Conservation (phyloP, 2,113 vertebrate genomes). For the Hemiscyllium ocellatum region DNA sequence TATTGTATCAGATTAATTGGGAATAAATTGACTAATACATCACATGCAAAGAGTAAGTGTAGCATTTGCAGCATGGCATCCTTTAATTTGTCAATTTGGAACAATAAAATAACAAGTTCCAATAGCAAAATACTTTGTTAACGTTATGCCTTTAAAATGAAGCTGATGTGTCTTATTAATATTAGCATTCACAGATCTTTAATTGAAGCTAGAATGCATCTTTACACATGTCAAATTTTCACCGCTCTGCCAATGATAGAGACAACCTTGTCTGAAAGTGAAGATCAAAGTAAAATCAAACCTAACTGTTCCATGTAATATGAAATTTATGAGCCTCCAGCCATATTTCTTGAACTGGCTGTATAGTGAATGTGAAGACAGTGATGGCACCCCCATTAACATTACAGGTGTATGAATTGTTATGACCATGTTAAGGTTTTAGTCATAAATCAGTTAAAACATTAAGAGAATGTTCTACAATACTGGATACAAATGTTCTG, state of each 20-base stretch:
- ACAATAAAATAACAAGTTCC: neutral
- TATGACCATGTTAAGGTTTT: constrained; percentile 2
- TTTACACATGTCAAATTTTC: neutral
- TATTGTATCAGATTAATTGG: neutral
- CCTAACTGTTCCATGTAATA: neutral
- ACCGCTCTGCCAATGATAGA: neutral
- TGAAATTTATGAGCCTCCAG: neutral
- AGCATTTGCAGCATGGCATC: neutral
- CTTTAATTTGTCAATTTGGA: neutral
- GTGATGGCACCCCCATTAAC: neutral
- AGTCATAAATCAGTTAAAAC: neutral
- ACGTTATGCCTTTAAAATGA: neutral
- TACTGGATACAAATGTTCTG: neutral
- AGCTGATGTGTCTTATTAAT: neutral
- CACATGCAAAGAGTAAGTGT: neutral
- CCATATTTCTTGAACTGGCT: neutral
- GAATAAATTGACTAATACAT: neutral
- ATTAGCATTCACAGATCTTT: neutral
- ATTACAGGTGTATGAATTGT: neutral
- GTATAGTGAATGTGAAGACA: neutral
- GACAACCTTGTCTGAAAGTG: neutral
- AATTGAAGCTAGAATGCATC: neutral
- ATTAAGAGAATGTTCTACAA: neutral
- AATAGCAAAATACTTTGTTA: neutral
- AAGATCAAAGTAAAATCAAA: constrained; percentile 27